Evolutionary conservation across 2,797 vertebrate genomes (phyloP).

Genomic region (Onychomys leucogaster): DNA sequence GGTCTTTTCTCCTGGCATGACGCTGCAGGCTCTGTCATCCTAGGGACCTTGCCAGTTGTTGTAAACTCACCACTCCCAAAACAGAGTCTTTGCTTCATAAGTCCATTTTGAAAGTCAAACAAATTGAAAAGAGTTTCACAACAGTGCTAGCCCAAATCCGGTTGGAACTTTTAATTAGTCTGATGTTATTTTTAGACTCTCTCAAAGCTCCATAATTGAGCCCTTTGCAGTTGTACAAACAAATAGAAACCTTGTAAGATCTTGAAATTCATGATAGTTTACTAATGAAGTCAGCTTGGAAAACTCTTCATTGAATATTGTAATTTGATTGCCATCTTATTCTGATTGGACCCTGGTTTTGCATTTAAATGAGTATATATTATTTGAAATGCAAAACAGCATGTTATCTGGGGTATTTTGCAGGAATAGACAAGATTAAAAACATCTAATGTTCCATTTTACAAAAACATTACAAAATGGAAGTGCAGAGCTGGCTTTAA

Average conservation of each 20-base stretch:
- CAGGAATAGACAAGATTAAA: conserved; percentile 84
- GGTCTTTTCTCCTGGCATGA: not conserved
- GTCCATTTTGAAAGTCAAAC: conserved; percentile 73
- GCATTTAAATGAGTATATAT: conserved; percentile 85
- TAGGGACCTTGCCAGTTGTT: not conserved
- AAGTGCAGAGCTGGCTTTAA: conserved; percentile 78
- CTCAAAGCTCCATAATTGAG: conserved; percentile 85
- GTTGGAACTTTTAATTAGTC: conserved; percentile 86
- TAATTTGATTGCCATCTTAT: conserved; percentile 87
- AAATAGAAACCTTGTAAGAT: conserved; percentile 86
- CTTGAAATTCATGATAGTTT: conserved; percentile 87
- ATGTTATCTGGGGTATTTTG: conserved; percentile 85
- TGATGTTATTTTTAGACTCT: conserved; percentile 85
- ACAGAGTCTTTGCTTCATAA: conserved; percentile 48
- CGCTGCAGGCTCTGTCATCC: not conserved
- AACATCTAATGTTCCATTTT: conserved; percentile 83
- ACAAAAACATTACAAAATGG: conserved; percentile 84
- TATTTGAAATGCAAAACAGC: conserved; percentile 87
- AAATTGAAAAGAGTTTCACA: conserved; percentile 77
- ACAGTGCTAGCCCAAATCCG: conserved; percentile 78
- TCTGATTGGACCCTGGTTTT: conserved; percentile 88
- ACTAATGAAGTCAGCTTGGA: conserved; percentile 87
- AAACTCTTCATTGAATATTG: conserved; percentile 87
- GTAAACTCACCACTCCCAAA: conserved; percentile 22
- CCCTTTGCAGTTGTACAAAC: conserved; percentile 85